phyloP scores from a whole-genome alignment of 2,797 vertebrate species.

The Emydoidea blandingii region DNA sequence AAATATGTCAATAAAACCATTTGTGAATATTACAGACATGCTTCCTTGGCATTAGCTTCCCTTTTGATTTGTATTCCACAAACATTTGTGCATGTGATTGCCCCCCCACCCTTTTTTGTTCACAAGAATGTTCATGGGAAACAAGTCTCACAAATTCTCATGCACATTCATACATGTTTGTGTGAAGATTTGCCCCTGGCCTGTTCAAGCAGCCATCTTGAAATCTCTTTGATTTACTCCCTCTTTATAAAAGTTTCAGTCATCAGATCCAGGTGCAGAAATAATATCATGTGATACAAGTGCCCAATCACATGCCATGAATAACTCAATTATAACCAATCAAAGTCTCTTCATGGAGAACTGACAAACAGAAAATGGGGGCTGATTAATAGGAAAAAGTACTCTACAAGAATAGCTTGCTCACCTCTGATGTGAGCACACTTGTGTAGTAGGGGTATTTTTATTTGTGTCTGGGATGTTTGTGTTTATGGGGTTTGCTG shows the following conservation, averaged over 20 bases:
- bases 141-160: background rate
- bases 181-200: background rate
- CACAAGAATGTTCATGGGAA: background rate
- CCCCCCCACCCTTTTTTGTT: background rate
- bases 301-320: background rate
- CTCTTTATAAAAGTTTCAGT: slow-evolving; percentile 20
- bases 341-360: background rate
- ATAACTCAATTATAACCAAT: background rate
- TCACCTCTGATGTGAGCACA: slow-evolving; percentile 58
- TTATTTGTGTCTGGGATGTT: slow-evolving; percentile 66
- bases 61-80: slow-evolving; percentile 11
- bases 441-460: slow-evolving; percentile 52
- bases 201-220: background rate
- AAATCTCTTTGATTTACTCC: slow-evolving; percentile 4
- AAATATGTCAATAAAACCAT: slow-evolving; percentile 56
- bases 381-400: slow-evolving; percentile 30
- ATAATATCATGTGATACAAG: background rate
- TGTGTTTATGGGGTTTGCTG: slow-evolving; percentile 52
- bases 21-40: slow-evolving; percentile 54
- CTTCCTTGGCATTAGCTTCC: slow-evolving; percentile 50
- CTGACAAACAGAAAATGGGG: background rate
- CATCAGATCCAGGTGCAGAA: background rate
- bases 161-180: background rate
- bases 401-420: slow-evolving; percentile 53
- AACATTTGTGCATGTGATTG: slow-evolving; percentile 45